Evolutionary conservation across 2,797 vertebrate genomes (phyloP), one percentile per base, ranked within the genome.

Genomic region (Sebastes matsubarae): DNA sequence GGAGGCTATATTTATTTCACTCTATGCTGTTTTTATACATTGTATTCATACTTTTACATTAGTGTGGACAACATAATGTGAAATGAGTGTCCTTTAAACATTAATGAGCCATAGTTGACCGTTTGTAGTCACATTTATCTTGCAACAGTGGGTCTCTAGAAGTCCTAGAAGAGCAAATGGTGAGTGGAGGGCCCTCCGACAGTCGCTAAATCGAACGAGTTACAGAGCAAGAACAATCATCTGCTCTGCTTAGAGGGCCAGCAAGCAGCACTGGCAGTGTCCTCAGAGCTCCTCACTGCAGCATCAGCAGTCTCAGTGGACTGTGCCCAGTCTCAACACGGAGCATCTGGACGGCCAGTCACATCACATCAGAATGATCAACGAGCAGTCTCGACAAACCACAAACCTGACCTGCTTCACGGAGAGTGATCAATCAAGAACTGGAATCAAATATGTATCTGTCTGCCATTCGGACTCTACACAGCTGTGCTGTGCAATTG

Each of bases 201-300:
- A 82, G 72, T 71, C 9, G 30, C 50, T 82, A 81, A 90, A 89
- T 87, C 80, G 74, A 87, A 54, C 55, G 60, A 84, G 91, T 83
- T 88, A 85, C 77, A 80, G 81, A 89, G 78, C 12, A 22, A 84
- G 80, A 81, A 81, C 82, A 89, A 83, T 92, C 54, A 88, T 86
- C 87, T 88, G 85, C 80, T 82, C 25, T 79, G 72, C 78, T 84
- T 74, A 50, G 67, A 84, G 75, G 80, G 75, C 69, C 72, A 74
- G 60, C 50, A 30, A 76, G 71, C 80, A 70, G 85, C 77, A 59
- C 64, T 65, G 77, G 75, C 88, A 77, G 74, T 60, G 42, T 80
- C 77, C 84, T 84, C 72, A 52, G 55, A 83, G 79, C 84, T 83
- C 65, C 72, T 77, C 80, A 6, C 61, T 83, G 83, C 88, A 86